Conservation (phyloP, 2,888 invertebrate species). For the Cerastis leucographa region DNA sequence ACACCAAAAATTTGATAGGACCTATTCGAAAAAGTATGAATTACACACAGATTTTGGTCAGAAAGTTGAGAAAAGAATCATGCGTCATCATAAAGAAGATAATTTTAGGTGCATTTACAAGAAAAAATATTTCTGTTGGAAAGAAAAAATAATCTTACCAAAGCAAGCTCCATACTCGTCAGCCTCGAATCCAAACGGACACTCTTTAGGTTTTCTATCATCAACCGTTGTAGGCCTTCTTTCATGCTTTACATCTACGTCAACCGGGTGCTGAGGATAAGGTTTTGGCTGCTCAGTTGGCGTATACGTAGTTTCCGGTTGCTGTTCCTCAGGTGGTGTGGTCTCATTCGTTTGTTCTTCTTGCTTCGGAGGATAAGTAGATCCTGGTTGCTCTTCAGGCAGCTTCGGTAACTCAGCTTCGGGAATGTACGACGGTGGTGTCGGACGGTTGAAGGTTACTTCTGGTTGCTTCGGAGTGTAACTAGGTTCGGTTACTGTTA, state of each 20-base stretch:
- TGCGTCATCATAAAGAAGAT: neutral
- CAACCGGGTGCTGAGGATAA: slow-evolving; percentile 72
- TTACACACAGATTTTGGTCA: neutral
- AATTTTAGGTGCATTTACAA: neutral
- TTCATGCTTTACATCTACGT: slow-evolving; percentile 70
- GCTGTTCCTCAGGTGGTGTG: slow-evolving; percentile 51
- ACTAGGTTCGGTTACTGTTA: slow-evolving; percentile 37
- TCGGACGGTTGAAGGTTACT: slow-evolving; percentile 55
- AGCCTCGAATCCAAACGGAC: slow-evolving; percentile 89
- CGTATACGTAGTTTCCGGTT: slow-evolving; percentile 70
- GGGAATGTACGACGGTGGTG: slow-evolving; percentile 57
- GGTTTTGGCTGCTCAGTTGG: slow-evolving; percentile 58
- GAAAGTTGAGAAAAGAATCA: neutral
- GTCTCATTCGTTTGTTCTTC: slow-evolving; percentile 57
- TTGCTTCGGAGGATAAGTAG: slow-evolving; percentile 36
- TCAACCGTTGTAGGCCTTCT: slow-evolving; percentile 70
- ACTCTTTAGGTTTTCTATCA: slow-evolving; percentile 77
- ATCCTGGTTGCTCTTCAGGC: slow-evolving; percentile 25
- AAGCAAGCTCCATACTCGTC: slow-evolving; percentile 90
- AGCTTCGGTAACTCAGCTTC: slow-evolving; percentile 55
- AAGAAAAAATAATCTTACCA: slow-evolving; percentile 82
- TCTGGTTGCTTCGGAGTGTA: slow-evolving; percentile 40
- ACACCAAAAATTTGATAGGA: neutral
- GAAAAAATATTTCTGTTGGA: neutral
- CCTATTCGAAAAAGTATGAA: neutral